phyloP scores from a whole-genome alignment of 2,888 invertebrate genomes.

The Marasmarcha lunaedactyla region DNA sequence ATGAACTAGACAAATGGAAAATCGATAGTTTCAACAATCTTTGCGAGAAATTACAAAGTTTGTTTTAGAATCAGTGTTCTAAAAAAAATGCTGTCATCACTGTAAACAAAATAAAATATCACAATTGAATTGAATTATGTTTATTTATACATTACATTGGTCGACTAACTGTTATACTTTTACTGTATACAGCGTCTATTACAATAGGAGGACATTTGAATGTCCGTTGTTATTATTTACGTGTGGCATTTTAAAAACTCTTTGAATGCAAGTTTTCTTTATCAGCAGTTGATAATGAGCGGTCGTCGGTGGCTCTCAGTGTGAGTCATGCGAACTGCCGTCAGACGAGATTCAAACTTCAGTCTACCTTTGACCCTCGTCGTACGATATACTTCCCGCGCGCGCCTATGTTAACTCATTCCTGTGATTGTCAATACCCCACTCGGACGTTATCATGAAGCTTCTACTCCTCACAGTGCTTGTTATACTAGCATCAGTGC shows the following conservation, averaged over 20 bases:
- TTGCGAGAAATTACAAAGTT: slow-evolving; percentile 29
- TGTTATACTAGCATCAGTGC: no score
- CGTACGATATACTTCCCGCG: slow-evolving; percentile 31
- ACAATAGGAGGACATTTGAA: no score
- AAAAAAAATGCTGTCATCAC: not conserved
- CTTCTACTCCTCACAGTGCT: slow-evolving; percentile 18
- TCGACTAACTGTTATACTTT: no score
- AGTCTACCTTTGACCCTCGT: slow-evolving; percentile 37
- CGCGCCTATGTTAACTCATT: slow-evolving; percentile 32
- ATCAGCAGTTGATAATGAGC: no score
- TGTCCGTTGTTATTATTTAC: no score
- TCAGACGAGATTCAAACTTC: no score
- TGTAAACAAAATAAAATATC: slow-evolving; percentile 1
- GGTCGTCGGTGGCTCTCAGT: no score
- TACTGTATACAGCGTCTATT: no score
- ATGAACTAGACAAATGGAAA: slow-evolving; percentile 40
- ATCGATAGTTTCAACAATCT: slow-evolving; percentile 34
- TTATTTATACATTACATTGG: no score
- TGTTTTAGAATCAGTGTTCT: slow-evolving; percentile 21
- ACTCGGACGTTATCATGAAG: slow-evolving; percentile 31
- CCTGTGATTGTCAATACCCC: slow-evolving; percentile 11
- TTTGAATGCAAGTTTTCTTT: no score
- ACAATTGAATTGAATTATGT: no score
- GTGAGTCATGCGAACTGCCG: slow-evolving; percentile 4
- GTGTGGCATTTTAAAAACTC: no score